Base-by-base conservation (phyloP, 2,113 vertebrate species). In the Psilopsiagon aymara region DNA sequence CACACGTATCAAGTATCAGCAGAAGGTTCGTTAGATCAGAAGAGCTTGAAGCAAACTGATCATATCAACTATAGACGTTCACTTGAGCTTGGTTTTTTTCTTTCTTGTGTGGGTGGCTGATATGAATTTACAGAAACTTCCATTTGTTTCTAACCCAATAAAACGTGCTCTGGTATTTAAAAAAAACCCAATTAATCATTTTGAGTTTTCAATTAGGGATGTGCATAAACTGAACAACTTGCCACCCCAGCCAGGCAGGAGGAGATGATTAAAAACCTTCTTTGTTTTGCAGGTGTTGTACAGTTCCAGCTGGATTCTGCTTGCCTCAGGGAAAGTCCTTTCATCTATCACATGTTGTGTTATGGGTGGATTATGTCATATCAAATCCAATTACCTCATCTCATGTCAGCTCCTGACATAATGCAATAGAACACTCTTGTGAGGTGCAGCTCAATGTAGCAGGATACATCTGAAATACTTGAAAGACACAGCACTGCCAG, bases 281-380 rank as follows among this genome's bases (percentile, higher is more conserved):
- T 13, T 1, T 82, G 81, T 88, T 89, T 74, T 62, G 62, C 69
- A 90, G 95, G 88, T 89, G 86, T 47, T 79, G 41, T 82, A 77
- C 57, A 70, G 33, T 60, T 92, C 79, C 93, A 75, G 73, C 76
- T 85, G 90, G 46, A 90, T 94, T 90, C 88, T 81, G 66, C 84
- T 89, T 93, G 96, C 97, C 92, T 94, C 69, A n/a, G 92, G 96
- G 82, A 81, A 96, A 82, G 87, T 92, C 64, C 73, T 96, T 96
- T 95, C 82, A 96, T 97, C 91, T 88, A 59, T 94, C 85, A 83
- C 93, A 79, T 66, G 73, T 77, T 96, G 76, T 76, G 75, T 88
- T 93, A 78, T 17, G 77, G 82, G 75, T 88, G 87, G 83, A 95
- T 96, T 94, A 95, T 95, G 96, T 96, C 93, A 95, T 94, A 91